Conservation (phyloP, 2,113 vertebrate genomes). For the Irena cyanogastra region DNA sequence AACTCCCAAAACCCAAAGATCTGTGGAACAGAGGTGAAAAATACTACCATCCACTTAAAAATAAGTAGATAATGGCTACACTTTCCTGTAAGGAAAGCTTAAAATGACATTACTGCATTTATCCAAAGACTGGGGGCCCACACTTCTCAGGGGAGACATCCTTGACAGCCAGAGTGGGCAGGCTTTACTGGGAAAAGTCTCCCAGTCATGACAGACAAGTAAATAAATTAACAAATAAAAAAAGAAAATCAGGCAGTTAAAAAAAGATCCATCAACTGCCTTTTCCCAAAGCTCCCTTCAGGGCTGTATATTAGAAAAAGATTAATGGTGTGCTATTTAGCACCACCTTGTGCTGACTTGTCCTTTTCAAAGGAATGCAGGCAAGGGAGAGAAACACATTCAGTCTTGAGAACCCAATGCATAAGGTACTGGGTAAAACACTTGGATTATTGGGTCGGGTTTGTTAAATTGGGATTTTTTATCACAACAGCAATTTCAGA, state of each 20-base stretch:
- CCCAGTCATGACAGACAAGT: background rate
- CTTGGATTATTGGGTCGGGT: background rate
- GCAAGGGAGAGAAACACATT: background rate
- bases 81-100: background rate
- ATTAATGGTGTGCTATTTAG: background rate
- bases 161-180: background rate
- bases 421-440: background rate
- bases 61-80: background rate
- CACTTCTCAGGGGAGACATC: background rate
- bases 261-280: background rate
- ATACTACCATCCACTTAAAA: background rate
- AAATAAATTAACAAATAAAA: background rate
- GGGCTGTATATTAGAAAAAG: background rate
- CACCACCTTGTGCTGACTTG: constrained; percentile 14
- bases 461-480: background rate
- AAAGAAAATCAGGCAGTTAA: background rate
- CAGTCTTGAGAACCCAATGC: background rate
- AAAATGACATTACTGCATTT: background rate
- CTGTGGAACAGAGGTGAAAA: background rate
- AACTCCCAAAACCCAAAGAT: background rate
- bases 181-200: background rate
- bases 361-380: background rate
- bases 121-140: background rate
- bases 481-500: background rate
- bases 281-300: background rate